Evolutionary conservation across 2,888 invertebrate genomes (phyloP).

Genomic region (Zygaena filipendulae): DNA sequence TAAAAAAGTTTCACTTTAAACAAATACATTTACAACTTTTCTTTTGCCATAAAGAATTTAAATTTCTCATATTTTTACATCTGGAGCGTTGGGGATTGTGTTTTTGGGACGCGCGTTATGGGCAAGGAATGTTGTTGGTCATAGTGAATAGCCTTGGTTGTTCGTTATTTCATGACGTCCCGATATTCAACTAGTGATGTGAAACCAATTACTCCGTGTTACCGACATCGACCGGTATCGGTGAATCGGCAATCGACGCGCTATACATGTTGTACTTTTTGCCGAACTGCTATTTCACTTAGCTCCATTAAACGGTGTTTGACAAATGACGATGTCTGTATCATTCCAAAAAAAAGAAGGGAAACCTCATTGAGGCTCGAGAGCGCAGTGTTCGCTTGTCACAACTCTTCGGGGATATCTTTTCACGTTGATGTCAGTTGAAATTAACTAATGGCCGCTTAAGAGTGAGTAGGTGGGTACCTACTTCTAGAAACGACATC

Average conservation of each 20-base stretch:
- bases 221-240: slow-evolving; percentile 10
- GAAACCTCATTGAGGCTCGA: slow-evolving; percentile 33
- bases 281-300: neutral
- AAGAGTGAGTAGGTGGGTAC: too few species aligned
- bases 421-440: slow-evolving; percentile 27
- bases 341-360: slow-evolving; percentile 18
- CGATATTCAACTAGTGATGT: slow-evolving; percentile 10
- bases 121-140: too few species aligned
- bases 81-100: too few species aligned
- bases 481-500: slow-evolving; percentile 33
- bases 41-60: too few species aligned
- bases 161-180: too few species aligned
- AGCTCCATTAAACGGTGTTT: slow-evolving; percentile 13
- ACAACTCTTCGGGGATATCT: too few species aligned
- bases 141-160: too few species aligned
- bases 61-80: too few species aligned
- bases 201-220: slow-evolving; percentile 21
- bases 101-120: too few species aligned
- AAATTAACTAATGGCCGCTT: slow-evolving; percentile 60
- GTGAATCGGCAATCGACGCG: slow-evolving; percentile 14
- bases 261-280: neutral
- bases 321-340: slow-evolving; percentile 25
- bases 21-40: too few species aligned
- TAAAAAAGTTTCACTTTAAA: too few species aligned
- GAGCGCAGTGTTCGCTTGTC: too few species aligned